Conservation (phyloP, 2,113 vertebrate species). For the Mystacornis crossleyi region DNA sequence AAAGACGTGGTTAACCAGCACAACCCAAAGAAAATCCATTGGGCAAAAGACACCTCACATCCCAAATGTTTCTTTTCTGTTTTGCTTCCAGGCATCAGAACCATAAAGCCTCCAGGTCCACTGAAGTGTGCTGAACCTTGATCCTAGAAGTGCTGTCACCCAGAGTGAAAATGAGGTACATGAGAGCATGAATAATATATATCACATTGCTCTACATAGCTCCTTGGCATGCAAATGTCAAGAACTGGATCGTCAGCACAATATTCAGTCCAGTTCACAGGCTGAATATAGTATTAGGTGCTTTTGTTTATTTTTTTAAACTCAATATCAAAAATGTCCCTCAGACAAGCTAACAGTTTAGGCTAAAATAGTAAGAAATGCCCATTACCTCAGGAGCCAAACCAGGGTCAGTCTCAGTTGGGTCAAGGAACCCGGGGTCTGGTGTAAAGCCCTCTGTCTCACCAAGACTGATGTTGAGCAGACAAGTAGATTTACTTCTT, state of each 20-base stretch:
- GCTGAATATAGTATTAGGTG: neutral
- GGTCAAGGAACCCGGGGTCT: neutral
- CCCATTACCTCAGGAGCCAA: neutral
- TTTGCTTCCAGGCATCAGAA: slow-evolving; percentile 43
- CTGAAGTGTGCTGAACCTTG: slow-evolving; percentile 63
- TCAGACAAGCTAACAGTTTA: neutral
- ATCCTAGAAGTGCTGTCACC: slow-evolving; percentile 62
- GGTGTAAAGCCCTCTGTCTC: neutral
- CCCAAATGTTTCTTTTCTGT: slow-evolving; percentile 13
- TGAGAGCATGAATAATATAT: slow-evolving; percentile 63
- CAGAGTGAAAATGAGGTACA: slow-evolving; percentile 58
- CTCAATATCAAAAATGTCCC: neutral
- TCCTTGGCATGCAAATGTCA: slow-evolving; percentile 61
- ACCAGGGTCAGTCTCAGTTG: neutral
- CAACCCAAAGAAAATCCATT: neutral
- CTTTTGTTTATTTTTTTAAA: neutral
- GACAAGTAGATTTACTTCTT: neutral
- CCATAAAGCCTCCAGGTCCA: slow-evolving; percentile 51
- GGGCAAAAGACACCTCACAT: neutral
- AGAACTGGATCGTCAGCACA: slow-evolving; percentile 49
- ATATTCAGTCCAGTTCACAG: slow-evolving; percentile 54
- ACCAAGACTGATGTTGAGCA: neutral
- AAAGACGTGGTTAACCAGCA: neutral
- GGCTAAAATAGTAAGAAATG: neutral
- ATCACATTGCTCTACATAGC: slow-evolving; percentile 53